Evolutionary conservation across 2,888 invertebrate species (phyloP).

Genomic region (Orchesella flavescens): DNA sequence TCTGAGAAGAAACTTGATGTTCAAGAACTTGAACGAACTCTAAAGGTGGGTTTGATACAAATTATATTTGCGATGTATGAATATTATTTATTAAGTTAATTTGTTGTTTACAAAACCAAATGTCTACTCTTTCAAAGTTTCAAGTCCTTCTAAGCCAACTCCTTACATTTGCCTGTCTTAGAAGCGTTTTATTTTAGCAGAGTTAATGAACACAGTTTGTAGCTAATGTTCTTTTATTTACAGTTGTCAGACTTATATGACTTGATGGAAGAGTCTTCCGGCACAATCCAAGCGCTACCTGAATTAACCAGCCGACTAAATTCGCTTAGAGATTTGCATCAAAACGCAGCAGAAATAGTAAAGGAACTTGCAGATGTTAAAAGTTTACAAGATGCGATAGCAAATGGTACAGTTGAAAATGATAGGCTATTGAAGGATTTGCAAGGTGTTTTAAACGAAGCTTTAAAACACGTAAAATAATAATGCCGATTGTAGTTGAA

Average conservation of each 20-base stretch:
- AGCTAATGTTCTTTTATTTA: conserved; percentile 69
- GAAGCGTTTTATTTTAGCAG: too few species aligned
- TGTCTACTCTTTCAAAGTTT: too few species aligned
- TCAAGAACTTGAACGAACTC: conserved; percentile 80
- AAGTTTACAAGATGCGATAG: conserved; percentile 70
- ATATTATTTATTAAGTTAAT: too few species aligned
- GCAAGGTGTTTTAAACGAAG: conserved; percentile 60
- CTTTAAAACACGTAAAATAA: conserved; percentile 54
- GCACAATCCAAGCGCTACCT: conserved; percentile 84
- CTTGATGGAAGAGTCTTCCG: conserved; percentile 88
- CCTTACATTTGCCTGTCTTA: too few species aligned
- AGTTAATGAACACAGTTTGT: too few species aligned
- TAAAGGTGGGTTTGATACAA: conserved; percentile 76
- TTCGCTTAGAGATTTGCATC: conserved; percentile 89
- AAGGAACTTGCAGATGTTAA: conserved; percentile 69
- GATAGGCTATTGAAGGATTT: conserved; percentile 68
- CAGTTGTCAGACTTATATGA: conserved; percentile 90
- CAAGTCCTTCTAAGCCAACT: too few species aligned
- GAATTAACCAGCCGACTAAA: conserved; percentile 88
- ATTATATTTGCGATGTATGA: neutral
- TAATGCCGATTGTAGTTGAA: too few species aligned
- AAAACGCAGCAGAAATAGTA: conserved; percentile 73
- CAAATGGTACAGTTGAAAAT: conserved; percentile 69
- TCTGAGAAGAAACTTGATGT: conserved; percentile 78
- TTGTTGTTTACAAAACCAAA: too few species aligned